Conservation (phyloP, 2,113 vertebrate species). For the Mixornis gularis region DNA sequence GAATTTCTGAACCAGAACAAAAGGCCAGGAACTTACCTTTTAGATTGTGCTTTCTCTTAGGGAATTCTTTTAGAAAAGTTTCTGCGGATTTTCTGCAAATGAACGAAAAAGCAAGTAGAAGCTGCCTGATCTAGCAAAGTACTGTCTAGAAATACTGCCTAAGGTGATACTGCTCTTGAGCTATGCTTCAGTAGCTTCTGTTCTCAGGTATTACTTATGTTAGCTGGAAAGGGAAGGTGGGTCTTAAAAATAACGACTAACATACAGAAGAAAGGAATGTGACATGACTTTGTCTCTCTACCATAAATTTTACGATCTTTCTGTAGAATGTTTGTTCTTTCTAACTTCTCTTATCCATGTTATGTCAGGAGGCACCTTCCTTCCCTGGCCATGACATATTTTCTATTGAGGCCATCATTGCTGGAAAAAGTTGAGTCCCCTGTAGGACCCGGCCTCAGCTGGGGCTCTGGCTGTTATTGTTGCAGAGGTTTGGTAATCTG, state of each 20-base stretch:
- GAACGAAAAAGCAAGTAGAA: background rate
- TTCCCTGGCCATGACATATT: background rate
- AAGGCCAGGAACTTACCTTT: background rate
- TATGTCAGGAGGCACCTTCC: background rate
- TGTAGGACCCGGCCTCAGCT: background rate
- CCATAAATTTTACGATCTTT: background rate
- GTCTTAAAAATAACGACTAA: background rate
- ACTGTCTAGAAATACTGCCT: background rate
- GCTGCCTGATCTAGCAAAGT: background rate
- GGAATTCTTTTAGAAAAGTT: background rate
- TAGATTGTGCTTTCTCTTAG: background rate
- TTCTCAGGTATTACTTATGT: background rate
- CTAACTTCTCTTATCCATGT: background rate
- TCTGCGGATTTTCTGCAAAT: background rate
- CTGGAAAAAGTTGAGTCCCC: background rate
- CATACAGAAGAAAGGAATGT: background rate
- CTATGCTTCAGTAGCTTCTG: background rate
- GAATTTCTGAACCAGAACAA: background rate
- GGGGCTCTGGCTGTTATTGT: background rate
- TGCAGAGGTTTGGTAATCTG: background rate
- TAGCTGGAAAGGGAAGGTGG: background rate
- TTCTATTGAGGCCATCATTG: background rate
- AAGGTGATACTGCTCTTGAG: background rate
- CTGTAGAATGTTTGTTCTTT: background rate
- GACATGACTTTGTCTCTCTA: background rate